Conservation (phyloP, 92 coral and sea anemone species). For the Umimayanthus kanabou region DNA sequence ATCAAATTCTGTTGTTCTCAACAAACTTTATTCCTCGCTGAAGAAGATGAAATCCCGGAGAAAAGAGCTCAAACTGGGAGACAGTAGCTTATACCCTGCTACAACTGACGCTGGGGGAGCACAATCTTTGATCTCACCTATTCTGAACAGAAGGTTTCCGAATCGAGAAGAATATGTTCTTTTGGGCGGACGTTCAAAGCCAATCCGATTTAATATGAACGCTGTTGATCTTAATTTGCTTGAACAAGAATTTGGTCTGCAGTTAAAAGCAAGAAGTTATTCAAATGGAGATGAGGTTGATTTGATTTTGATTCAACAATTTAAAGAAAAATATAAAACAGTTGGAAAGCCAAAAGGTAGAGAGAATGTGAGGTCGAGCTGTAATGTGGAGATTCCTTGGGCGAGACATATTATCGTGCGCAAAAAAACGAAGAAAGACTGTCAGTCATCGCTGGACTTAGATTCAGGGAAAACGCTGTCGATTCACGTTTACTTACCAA, state of each 20-base stretch:
- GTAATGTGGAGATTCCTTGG: conserved; percentile 70
- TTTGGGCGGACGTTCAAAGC: conserved; percentile 83
- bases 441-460: conserved; percentile 33
- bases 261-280: conserved; percentile 60
- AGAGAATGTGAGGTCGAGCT: conserved; percentile 40
- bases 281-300: conserved; percentile 64
- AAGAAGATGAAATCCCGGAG: conserved; percentile 74
- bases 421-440: conserved; percentile 1
- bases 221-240: conserved; percentile 64
- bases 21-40: conserved; percentile 77
- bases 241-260: conserved; percentile 75
- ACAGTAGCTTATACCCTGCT: neutral
- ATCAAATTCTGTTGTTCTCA: conserved; percentile 62
- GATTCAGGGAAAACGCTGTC: conserved; percentile 76
- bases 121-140: conserved; percentile 51
- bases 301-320: conserved; percentile 59
- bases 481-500: conserved; percentile 86
- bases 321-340: conserved; percentile 59
- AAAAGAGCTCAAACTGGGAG: conserved; percentile 30
- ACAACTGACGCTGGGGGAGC: conserved; percentile 45
- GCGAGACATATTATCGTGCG: conserved; percentile 74
- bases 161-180: conserved; percentile 69
- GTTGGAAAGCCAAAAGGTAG: conserved; percentile 27
- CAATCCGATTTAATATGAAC: conserved; percentile 74
- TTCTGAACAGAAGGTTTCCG: conserved; percentile 36